Evolutionary conservation across 1,140 invertebrate genomes (phyloP).

Genomic region (Leptopilina boulardi): DNA sequence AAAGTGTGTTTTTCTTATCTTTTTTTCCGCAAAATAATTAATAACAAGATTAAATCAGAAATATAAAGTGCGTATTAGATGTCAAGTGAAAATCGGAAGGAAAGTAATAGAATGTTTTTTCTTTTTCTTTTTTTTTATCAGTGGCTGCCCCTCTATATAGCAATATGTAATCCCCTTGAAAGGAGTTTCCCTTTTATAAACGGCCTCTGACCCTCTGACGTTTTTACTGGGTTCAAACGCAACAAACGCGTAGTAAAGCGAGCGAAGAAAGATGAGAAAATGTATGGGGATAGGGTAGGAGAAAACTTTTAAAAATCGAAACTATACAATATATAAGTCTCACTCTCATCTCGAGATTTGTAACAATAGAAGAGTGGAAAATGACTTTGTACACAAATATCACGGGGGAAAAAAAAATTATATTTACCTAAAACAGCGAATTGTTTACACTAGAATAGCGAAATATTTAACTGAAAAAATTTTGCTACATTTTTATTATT

Average conservation of each 20-base stretch:
- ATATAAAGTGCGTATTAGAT: constrained; percentile 10
- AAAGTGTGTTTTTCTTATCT: too few relatives aligned
- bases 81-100: neutral
- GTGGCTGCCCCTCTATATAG: neutral
- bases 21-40: neutral
- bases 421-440: too few relatives aligned
- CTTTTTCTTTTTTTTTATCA: neutral
- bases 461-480: too few relatives aligned
- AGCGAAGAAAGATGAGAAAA: constrained; percentile 3
- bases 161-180: neutral
- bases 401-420: too few relatives aligned
- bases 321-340: neutral
- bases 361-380: constrained; percentile 5
- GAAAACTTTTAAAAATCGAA: neutral
- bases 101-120: neutral
- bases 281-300: neutral
- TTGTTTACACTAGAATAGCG: too few relatives aligned
- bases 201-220: neutral
- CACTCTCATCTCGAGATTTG: neutral
- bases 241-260: neutral
- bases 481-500: too few relatives aligned
- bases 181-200: neutral
- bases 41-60: neutral
- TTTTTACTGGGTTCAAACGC: constrained; percentile 8
- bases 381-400: too few relatives aligned